A percentile compares a stretch with the other conserved stretches of the same genome.
Conservation (phyloP, 2,797 vertebrate genomes). For the Moxostoma hubbsi region DNA sequence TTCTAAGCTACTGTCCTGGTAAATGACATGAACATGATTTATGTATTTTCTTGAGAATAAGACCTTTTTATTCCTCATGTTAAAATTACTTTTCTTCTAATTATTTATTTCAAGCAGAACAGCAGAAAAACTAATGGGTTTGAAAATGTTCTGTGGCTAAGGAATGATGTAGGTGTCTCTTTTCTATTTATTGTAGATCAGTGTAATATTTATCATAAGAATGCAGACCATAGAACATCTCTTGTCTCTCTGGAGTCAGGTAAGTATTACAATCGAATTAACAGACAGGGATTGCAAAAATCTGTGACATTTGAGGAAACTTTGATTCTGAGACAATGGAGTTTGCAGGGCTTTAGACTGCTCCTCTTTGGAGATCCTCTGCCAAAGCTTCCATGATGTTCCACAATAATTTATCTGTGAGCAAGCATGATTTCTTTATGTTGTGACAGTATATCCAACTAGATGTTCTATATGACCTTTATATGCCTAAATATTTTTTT, state of each 20-base stretch:
- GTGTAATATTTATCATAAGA: not conserved
- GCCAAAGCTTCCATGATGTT: conserved; percentile 50
- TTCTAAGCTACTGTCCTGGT: too few relatives aligned
- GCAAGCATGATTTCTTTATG: conserved; percentile 10
- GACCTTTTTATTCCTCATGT: too few relatives aligned
- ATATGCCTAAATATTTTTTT: not conserved
- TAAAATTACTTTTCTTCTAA: too few relatives aligned
- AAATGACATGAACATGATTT: too few relatives aligned
- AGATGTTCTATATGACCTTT: conserved; percentile 10
- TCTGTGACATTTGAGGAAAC: conserved; percentile 76
- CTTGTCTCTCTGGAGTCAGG: conserved; percentile 68
- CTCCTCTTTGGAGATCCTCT: conserved; percentile 57
- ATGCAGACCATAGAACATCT: conserved; percentile 57
- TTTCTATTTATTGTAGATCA: conserved; percentile 5
- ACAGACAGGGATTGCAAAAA: conserved; percentile 74
- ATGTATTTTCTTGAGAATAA: too few relatives aligned
- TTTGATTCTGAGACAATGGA: conserved; percentile 66
- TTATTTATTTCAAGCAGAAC: too few relatives aligned
- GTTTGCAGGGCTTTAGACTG: conserved; percentile 67
- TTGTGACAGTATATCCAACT: conserved; percentile 6
- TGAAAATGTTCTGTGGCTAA: not conserved
- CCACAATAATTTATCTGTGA: conserved; percentile 11
- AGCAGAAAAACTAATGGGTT: not conserved
- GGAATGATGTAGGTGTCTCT: not conserved
- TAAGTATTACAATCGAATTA: conserved; percentile 76